Conservation (phyloP, 2,888 invertebrate species). For the Schizaphis graminum region DNA sequence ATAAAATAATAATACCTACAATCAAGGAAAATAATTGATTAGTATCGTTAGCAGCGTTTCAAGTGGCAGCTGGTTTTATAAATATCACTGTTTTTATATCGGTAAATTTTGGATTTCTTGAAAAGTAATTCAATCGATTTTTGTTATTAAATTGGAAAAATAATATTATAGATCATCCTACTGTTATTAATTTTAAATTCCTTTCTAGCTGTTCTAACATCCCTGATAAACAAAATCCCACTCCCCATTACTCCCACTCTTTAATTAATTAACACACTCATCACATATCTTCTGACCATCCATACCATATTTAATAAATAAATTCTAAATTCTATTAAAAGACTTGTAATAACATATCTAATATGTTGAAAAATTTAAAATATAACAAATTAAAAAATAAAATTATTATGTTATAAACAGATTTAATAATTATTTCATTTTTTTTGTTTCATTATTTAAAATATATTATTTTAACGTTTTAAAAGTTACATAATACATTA, state of each 20-base stretch:
- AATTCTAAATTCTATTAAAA: no score
- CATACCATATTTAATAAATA: no score
- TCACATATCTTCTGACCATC: no score
- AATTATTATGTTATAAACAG: not conserved
- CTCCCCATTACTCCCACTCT: no score
- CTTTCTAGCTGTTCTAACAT: no score
- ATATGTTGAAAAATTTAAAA: no score
- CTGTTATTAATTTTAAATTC: not conserved
- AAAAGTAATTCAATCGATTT: not conserved
- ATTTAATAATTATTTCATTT: not conserved
- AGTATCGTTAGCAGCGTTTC: not conserved
- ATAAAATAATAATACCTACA: not conserved
- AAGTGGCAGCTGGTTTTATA: not conserved
- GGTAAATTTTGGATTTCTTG: not conserved
- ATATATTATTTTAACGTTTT: not conserved
- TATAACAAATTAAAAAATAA: no score
- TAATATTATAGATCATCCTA: not conserved
- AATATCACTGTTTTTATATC: not conserved
- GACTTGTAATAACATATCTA: no score
- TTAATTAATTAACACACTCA: no score
- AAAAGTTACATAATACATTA: not conserved
- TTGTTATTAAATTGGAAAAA: not conserved
- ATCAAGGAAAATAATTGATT: not conserved
- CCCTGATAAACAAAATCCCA: no score
- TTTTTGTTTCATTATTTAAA: not conserved